Conservation (phyloP, 2,113 vertebrate species). For the Ovibos moschatus region DNA sequence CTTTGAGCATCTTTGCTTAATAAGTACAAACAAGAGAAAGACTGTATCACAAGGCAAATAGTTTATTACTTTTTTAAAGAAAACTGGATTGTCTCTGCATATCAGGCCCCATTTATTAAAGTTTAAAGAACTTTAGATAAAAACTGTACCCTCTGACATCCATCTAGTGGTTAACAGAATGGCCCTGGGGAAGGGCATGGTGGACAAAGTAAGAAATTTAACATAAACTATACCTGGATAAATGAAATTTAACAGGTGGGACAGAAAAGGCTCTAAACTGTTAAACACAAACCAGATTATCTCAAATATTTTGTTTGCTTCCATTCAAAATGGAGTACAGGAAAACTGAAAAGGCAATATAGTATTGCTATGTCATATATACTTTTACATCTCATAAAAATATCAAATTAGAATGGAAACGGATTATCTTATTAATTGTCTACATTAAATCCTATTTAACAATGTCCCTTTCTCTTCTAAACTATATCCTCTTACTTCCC, state of each 20-base stretch:
- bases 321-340: constrained; percentile 24
- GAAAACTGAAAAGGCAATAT: constrained; percentile 41
- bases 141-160: not conserved
- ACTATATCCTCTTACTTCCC: not conserved
- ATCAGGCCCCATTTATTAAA: not conserved
- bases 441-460: not conserved
- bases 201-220: not conserved
- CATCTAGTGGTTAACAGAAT: not conserved
- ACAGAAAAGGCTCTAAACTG: not conserved
- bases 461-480: not conserved
- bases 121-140: not conserved
- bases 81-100: not conserved
- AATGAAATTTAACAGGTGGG: not conserved
- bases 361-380: constrained; percentile 35
- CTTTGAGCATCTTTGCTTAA: not conserved
- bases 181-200: not conserved
- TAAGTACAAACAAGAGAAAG: not conserved
- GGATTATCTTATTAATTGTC: not conserved
- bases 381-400: not conserved
- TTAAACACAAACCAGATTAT: not conserved
- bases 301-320: constrained; percentile 24
- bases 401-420: not conserved
- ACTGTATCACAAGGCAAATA: not conserved
- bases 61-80: not conserved
- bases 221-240: not conserved